Conservation (phyloP, 2,888 invertebrate genomes). For the Phortica magna region DNA sequence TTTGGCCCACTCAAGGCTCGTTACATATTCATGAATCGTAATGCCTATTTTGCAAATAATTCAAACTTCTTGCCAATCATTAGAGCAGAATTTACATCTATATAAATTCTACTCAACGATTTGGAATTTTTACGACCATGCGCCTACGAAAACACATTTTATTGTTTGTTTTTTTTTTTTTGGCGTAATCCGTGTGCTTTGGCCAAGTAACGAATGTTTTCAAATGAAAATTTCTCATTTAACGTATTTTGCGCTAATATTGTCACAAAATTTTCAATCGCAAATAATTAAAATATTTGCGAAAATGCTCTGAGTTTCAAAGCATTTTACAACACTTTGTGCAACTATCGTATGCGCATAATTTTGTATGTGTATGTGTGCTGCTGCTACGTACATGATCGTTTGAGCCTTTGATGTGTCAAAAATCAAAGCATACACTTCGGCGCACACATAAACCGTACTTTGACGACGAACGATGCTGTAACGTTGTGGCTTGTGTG, state of each 20-base stretch:
- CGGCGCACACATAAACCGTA: constrained; percentile 36
- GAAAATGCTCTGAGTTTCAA: background rate
- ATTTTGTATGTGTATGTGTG: background rate
- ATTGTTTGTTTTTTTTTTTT: too few relatives aligned
- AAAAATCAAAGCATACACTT: constrained; percentile 47
- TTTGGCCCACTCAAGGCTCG: background rate
- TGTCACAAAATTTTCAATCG: background rate
- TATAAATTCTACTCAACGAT: background rate
- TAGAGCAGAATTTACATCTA: background rate
- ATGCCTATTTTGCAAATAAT: constrained; percentile 6
- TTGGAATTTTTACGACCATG: background rate
- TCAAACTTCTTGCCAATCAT: background rate
- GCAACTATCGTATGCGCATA: background rate
- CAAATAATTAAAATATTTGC: background rate
- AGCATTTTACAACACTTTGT: background rate
- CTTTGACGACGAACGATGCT: background rate
- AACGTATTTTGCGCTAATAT: too few relatives aligned
- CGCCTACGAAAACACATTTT: too few relatives aligned
- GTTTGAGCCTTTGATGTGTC: constrained; percentile 58
- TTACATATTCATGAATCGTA: constrained; percentile 27
- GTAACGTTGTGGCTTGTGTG: background rate
- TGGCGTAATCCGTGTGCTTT: too few relatives aligned
- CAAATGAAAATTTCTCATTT: too few relatives aligned
- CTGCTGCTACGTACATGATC: background rate
- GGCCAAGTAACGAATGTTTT: too few relatives aligned